Conservation (phyloP, 2,888 invertebrate species). For the Panopea generosa region DNA sequence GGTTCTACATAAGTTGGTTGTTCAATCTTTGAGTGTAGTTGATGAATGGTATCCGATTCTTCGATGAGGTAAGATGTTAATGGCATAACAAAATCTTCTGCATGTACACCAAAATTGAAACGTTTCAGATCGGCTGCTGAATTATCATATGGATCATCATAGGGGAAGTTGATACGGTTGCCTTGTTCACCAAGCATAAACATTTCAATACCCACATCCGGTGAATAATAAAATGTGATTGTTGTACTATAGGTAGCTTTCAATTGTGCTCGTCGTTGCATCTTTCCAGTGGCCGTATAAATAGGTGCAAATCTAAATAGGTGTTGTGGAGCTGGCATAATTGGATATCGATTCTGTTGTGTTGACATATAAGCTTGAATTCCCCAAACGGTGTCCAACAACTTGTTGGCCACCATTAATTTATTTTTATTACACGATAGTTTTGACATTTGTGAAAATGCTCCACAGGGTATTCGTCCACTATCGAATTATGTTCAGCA, state of each 20-base stretch:
- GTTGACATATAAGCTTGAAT: conserved; percentile 25
- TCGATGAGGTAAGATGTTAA: background rate
- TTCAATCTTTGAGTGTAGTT: no score
- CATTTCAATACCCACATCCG: conserved; percentile 4
- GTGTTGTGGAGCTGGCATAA: background rate
- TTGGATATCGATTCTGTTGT: conserved; percentile 9
- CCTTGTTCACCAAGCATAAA: conserved; percentile 8
- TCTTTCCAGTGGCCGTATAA: conserved; percentile 12
- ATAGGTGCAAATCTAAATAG: conserved; percentile 11
- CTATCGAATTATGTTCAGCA: background rate
- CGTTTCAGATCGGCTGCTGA: background rate
- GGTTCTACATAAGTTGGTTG: no score
- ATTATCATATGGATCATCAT: conserved; percentile 9
- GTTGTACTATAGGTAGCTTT: conserved; percentile 21
- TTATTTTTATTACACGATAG: background rate
- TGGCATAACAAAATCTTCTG: conserved; percentile 24
- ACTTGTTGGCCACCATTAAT: conserved; percentile 3
- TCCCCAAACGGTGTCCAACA: conserved; percentile 11
- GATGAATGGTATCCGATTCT: no score
- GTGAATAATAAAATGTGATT: conserved; percentile 11
- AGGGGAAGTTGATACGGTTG: background rate
- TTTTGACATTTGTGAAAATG: background rate
- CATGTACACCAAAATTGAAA: conserved; percentile 13
- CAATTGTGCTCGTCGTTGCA: conserved; percentile 15
- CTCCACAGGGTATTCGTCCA: background rate